phyloP scores from a whole-genome alignment of 30 jellyfish, hydroid and myxozoan species.

The Chironex yamaguchii region DNA sequence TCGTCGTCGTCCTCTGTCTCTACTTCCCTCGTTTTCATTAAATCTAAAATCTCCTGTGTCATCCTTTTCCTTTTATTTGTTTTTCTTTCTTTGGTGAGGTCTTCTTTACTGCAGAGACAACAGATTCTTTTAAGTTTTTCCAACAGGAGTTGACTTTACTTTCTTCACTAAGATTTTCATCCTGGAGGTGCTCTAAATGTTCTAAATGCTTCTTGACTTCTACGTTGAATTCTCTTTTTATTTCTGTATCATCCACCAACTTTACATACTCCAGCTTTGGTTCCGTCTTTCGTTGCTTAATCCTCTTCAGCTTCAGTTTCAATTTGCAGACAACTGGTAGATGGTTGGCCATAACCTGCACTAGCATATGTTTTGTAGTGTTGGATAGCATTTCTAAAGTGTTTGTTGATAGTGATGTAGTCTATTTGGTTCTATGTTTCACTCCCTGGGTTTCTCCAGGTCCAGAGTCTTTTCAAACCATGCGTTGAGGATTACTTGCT shows the following conservation, averaged over 20 bases:
- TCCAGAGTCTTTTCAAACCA: background rate
- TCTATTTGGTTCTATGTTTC: constrained; percentile 29
- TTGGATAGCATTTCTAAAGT: background rate
- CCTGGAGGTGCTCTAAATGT: too few species aligned
- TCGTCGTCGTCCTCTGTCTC: too few species aligned
- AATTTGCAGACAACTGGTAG: background rate
- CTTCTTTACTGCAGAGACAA: background rate
- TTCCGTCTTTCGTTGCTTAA: background rate
- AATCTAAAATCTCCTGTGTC: background rate
- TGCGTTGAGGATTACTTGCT: background rate
- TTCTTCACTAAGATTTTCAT: background rate
- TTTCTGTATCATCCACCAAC: background rate
- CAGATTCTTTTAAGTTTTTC: background rate
- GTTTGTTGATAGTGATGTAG: background rate
- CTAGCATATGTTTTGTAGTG: background rate
- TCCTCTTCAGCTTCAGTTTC: background rate
- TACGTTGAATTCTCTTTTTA: background rate
- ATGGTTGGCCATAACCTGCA: constrained; percentile 15
- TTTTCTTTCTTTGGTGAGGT: background rate
- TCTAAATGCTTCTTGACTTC: background rate
- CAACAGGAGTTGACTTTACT: background rate
- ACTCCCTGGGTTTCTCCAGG: constrained; percentile 48
- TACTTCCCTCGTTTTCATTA: background rate
- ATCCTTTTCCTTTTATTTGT: background rate
- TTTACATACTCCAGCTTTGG: background rate